Percentiles rank a stretch among this genome's conserved stretches.
phyloP scores from a whole-genome alignment of 2,113 vertebrate species.

The Pelodiscus sinensis region DNA sequence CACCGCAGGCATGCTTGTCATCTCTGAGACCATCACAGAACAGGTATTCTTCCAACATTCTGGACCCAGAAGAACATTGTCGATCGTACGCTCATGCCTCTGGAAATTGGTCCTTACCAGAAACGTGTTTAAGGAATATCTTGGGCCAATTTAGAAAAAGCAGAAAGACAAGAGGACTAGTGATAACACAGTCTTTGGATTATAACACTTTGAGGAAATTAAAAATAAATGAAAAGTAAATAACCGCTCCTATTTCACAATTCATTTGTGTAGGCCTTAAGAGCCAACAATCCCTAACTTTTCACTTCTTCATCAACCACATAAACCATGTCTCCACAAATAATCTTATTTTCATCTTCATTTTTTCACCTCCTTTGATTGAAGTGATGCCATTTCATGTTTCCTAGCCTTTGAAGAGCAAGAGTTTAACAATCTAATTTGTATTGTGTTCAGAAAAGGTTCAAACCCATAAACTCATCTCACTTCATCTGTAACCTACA shows the following conservation, averaged over 20 bases:
- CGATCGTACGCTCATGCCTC: background rate
- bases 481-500: background rate
- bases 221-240: background rate
- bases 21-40: background rate
- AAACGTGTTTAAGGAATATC: background rate
- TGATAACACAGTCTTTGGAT: background rate
- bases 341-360: background rate
- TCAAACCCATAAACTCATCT: background rate
- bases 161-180: background rate
- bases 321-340: background rate
- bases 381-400: accelerated
- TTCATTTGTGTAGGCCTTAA: background rate
- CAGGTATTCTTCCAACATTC: background rate
- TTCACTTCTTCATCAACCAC: background rate
- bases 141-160: background rate
- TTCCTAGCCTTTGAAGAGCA: background rate
- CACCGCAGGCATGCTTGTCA: background rate
- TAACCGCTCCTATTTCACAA: background rate
- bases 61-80: accelerated
- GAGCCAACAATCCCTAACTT: background rate
- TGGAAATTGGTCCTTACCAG: background rate
- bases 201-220: background rate
- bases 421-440: background rate
- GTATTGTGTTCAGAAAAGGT: background rate
- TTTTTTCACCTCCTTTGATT: background rate